These are phyloP conservation scores for Marronus borbonicus DNA, from an alignment of 2,888 invertebrate genomes.

Conservation along the genomic window DNA sequence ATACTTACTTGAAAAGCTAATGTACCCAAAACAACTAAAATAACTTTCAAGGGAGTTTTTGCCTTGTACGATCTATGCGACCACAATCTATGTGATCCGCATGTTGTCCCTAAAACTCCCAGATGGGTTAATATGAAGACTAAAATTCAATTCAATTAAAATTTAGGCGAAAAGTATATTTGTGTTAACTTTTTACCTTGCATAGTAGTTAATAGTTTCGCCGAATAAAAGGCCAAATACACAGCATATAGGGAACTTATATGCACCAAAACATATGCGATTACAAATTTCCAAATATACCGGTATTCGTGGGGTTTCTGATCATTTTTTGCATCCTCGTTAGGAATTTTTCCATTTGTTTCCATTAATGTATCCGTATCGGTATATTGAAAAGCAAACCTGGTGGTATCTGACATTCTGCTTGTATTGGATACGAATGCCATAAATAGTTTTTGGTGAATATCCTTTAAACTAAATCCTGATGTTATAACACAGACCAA, in stretches of 20 bases:
- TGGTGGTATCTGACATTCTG: no score
- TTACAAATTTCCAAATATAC: slow-evolving; percentile 84
- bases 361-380: slow-evolving; percentile 77
- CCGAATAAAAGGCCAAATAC: slow-evolving; percentile 80
- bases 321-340: slow-evolving; percentile 55
- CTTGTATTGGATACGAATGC: no score
- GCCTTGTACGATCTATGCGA: slow-evolving; percentile 95
- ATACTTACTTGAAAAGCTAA: slow-evolving; percentile 80
- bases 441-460: no score
- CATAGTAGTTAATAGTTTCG: slow-evolving; percentile 80
- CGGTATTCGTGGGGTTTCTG: slow-evolving; percentile 34
- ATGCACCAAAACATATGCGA: slow-evolving; percentile 82
- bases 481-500: no score
- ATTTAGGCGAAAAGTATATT: no score
- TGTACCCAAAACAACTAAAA: slow-evolving; percentile 87
- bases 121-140: slow-evolving; percentile 82
- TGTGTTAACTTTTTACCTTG: slow-evolving; percentile 74
- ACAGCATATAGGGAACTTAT: slow-evolving; percentile 77
- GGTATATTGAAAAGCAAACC: no score
- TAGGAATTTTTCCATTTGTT: slow-evolving; percentile 73
- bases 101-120: slow-evolving; percentile 83
- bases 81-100: slow-evolving; percentile 97
- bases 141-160: slow-evolving; percentile 67
- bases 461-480: no score
- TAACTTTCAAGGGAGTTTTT: slow-evolving; percentile 84